Conservation (phyloP, 2,797 vertebrate genomes). For the Clangula hyemalis region DNA sequence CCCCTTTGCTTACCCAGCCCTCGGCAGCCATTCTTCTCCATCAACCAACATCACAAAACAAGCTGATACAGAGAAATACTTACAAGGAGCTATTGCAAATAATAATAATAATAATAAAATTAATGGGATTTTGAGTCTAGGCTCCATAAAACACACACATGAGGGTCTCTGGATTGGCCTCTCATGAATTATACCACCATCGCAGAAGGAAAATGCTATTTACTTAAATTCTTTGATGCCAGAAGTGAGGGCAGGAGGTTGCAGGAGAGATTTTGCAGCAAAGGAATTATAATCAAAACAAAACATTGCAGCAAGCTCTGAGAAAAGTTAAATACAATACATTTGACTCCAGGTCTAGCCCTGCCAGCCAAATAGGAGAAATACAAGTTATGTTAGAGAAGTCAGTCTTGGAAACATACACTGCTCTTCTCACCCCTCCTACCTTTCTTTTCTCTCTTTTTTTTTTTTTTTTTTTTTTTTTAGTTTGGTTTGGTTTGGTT, state of each 20-base stretch:
- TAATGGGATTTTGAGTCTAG: not conserved
- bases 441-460: not conserved
- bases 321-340: not conserved
- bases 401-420: not conserved
- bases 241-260: not conserved
- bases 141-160: not conserved
- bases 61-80: not conserved
- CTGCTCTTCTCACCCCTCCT: not conserved
- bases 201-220: not conserved
- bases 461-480: not conserved
- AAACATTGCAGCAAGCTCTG: not conserved
- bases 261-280: not conserved
- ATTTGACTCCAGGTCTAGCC: not conserved
- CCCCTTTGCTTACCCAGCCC: not conserved
- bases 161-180: not conserved
- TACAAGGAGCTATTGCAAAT: not conserved
- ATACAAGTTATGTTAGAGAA: not conserved
- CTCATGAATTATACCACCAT: not conserved
- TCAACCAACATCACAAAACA: not conserved
- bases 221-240: not conserved
- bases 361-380: not conserved
- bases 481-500: not conserved
- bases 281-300: slow-evolving; percentile 3
- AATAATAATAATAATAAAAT: too few species aligned
- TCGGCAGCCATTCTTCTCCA: not conserved